phyloP scores from a whole-genome alignment of 2,888 invertebrate species.

The Meta bourneti region DNA sequence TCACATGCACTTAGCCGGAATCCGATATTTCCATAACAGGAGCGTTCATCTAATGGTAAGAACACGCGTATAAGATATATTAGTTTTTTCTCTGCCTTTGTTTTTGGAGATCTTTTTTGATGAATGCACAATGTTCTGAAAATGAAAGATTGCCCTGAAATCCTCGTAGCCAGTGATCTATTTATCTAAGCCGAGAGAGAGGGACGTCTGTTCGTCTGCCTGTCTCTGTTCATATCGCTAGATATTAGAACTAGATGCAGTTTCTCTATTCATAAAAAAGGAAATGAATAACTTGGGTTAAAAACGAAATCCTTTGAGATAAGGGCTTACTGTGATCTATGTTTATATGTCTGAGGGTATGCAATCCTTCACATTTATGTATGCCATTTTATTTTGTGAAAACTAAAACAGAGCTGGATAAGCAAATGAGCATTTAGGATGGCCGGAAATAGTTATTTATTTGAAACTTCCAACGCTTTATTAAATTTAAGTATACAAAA shows the following conservation, averaged over 20 bases:
- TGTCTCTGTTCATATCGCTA: slow-evolving; percentile 28
- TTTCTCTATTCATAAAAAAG: background rate
- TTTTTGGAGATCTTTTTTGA: slow-evolving; percentile 23
- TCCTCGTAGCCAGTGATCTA: background rate
- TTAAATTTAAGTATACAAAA: too few relatives aligned
- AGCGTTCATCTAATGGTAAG: slow-evolving; percentile 11
- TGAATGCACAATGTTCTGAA: slow-evolving; percentile 29
- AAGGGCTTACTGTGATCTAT: background rate
- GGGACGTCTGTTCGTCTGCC: background rate
- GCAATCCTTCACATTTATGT: background rate
- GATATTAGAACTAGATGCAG: slow-evolving; percentile 36
- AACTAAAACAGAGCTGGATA: background rate
- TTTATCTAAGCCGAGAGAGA: slow-evolving; percentile 7
- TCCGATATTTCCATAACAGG: slow-evolving; percentile 3
- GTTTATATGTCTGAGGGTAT: background rate
- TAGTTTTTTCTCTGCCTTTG: background rate
- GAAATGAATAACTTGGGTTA: slow-evolving; percentile 3
- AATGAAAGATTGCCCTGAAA: slow-evolving; percentile 29
- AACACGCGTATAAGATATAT: slow-evolving; percentile 11
- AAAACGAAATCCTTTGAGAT: background rate
- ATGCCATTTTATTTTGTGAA: background rate
- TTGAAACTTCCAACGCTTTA: too few relatives aligned
- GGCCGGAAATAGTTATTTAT: background rate
- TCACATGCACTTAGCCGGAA: background rate
- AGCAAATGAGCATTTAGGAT: background rate